Evolutionary conservation across 1,140 invertebrate species (phyloP), one percentile per base, ranked within the genome.

Genomic region (Papilio xuthus): DNA sequence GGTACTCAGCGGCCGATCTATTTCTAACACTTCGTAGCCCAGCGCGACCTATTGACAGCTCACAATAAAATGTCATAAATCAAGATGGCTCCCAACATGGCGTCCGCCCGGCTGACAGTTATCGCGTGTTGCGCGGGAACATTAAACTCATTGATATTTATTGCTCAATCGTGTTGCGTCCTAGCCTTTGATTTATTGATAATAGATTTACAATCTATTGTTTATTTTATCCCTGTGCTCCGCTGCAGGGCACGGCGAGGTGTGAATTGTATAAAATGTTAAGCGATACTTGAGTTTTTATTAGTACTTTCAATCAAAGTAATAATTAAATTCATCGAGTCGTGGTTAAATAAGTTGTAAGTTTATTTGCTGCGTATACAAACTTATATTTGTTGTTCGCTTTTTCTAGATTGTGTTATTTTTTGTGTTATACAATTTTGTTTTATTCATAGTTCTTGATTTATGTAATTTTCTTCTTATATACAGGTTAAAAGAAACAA

Each of bases 71-170:
- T 78, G 86, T 87, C 86, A 89, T 92, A 91, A 92, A 91, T 92
- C 90, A 92, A 88, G 80, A 88, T 89, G 89, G 86, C 85, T 84
- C 78, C 86, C 89, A 91, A 92, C 82, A 92, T 92, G 89, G 90
- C 90, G 87, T 79, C 85, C 82, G 78, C 60, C 80, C 77, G 86
- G 83, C 85, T 86, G 88, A 90, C 89, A 92, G 86, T 90, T 90
- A 90, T 90, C 88, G 88, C 88, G 85, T 90, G 90, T 92, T 84
- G 86, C 85, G 86, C 87, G 86, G 86, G 87, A 91, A 90, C 89
- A 90, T 92, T 92, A 92, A 89, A 90, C 84, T 91, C 87, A 92
- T 91, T 91, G 89, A 90, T 90, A 92, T 92, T 92, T 92, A 92
- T 92, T 92, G 83, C 90, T 92, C 91, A 92, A 92, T 92, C 91